Conservation (phyloP, 2,113 vertebrate genomes). For the Vireo altiloquus region DNA sequence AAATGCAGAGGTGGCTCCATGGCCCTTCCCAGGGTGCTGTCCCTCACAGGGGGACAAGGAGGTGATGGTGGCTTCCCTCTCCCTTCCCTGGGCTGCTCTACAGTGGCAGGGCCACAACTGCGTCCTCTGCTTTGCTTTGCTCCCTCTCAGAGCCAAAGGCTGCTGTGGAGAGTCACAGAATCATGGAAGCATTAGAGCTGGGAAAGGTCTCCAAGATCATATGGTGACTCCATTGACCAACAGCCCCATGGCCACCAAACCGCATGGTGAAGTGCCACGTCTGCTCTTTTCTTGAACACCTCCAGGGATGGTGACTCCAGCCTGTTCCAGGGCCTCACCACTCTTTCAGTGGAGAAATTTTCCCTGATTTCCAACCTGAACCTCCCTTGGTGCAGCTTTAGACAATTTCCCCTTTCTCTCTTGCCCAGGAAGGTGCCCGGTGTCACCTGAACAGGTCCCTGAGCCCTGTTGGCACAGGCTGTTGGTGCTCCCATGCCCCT, state of each 20-base stretch:
- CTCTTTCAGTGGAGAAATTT: background rate
- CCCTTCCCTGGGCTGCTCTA: background rate
- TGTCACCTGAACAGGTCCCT: background rate
- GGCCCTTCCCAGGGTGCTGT: background rate
- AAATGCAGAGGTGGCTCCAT: background rate
- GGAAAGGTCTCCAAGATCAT: background rate
- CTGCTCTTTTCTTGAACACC: background rate
- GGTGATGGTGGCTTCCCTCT: background rate
- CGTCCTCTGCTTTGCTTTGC: background rate
- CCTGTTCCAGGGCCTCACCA: background rate
- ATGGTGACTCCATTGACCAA: too few relatives aligned
- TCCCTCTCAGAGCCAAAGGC: background rate
- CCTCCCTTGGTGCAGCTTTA: background rate
- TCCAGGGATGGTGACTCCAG: background rate
- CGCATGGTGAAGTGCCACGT: accelerated
- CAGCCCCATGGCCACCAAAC: background rate
- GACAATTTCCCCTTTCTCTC: accelerated
- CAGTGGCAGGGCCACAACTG: background rate
- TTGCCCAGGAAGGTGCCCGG: background rate
- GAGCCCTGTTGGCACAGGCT: background rate
- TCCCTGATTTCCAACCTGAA: background rate
- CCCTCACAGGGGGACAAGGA: background rate
- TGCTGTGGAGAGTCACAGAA: background rate
- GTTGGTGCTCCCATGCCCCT: background rate
- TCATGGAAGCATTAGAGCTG: background rate